A percentile compares a stretch with the other conserved stretches of the same genome.
These are phyloP conservation scores for Dasyprocta punctata DNA, from an alignment of 2,113 vertebrate species.

Conservation along the genomic window DNA sequence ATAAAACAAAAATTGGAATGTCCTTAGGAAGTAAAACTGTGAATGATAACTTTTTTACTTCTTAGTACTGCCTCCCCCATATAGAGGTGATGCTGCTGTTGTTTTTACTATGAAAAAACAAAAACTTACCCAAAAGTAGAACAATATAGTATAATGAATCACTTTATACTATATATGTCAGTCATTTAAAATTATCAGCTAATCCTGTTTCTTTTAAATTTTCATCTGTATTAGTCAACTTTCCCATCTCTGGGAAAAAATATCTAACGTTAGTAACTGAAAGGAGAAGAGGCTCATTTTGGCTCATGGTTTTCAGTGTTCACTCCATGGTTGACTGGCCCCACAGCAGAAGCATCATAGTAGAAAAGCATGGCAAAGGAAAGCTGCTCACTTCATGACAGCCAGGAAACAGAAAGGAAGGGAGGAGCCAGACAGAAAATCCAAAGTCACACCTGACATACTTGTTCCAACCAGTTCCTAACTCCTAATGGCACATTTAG, in stretches of 20 bases:
- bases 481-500: neutral
- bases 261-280: neutral
- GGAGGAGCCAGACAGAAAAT: neutral
- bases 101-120: neutral
- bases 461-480: neutral
- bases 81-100: neutral
- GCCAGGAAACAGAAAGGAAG: neutral
- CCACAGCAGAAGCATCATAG: neutral
- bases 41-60: neutral
- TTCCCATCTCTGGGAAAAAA: neutral
- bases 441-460: neutral
- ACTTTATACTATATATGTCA: neutral
- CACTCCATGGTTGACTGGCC: neutral
- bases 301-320: neutral
- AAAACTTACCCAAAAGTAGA: neutral
- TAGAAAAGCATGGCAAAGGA: neutral
- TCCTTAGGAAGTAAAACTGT: neutral
- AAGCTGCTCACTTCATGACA: neutral
- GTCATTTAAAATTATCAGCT: neutral
- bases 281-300: neutral
- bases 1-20: neutral
- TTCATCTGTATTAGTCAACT: neutral
- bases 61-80: neutral
- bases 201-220: constrained; percentile 7
- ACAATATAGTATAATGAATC: neutral